Conservation (phyloP, 2,888 invertebrate species). For the Drosophila kuntzei region DNA sequence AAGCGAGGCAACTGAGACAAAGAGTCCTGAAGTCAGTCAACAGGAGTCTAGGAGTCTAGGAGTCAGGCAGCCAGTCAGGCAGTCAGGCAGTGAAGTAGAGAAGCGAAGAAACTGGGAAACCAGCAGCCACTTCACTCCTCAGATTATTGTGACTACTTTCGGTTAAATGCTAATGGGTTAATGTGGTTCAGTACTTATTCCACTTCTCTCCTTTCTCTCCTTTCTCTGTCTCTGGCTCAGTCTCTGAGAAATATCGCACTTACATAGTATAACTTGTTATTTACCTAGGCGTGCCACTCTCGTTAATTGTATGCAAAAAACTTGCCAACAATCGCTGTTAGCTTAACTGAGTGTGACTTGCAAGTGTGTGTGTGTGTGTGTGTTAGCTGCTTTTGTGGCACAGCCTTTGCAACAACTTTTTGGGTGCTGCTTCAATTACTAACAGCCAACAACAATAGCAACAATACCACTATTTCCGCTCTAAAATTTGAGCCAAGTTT, state of each 20-base stretch:
- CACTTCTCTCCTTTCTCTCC: not conserved
- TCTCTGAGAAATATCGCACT: conserved; percentile 21
- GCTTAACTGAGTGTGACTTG: conserved; percentile 27
- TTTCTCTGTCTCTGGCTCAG: not conserved
- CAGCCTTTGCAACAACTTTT: conserved; percentile 71
- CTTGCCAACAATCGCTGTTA: conserved; percentile 69
- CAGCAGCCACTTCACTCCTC: conserved; percentile 41
- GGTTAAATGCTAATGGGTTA: conserved; percentile 43
- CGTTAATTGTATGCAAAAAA: conserved; percentile 82
- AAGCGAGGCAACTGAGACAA: conserved; percentile 48
- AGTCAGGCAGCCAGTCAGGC: conserved; percentile 33
- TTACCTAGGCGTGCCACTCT: conserved; percentile 78
- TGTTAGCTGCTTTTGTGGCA: conserved; percentile 55
- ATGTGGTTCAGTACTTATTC: conserved; percentile 63
- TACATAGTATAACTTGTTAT: conserved; percentile 65
- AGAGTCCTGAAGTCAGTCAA: conserved; percentile 20
- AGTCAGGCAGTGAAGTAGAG: conserved; percentile 42
- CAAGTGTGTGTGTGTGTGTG: conserved; percentile 9
- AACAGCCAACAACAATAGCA: conserved; percentile 41
- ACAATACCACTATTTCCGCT: conserved; percentile 73
- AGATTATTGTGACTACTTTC: conserved; percentile 45
- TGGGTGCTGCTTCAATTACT: conserved; percentile 73
- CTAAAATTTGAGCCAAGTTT: conserved; percentile 79
- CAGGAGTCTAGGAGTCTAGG: conserved; percentile 24
- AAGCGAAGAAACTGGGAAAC: conserved; percentile 22